phyloP scores from a whole-genome alignment of 2,888 invertebrate species.

The Alcis repandata region DNA sequence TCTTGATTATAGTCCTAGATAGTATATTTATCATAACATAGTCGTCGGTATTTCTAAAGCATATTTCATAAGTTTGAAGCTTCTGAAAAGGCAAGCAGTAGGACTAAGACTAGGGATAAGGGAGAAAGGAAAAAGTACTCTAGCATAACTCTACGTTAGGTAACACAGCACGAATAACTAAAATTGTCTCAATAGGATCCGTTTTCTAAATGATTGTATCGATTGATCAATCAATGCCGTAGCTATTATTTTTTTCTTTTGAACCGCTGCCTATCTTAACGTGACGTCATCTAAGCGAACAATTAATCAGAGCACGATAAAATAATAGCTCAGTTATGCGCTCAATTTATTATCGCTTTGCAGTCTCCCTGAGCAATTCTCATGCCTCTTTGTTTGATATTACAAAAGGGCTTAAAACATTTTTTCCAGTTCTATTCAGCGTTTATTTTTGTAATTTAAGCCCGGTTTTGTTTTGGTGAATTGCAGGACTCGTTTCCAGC shows the following conservation, averaged over 20 bases:
- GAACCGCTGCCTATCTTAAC: slow-evolving; percentile 39
- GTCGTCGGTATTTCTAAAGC: too few species aligned
- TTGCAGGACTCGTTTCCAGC: slow-evolving; percentile 41
- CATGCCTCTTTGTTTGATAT: slow-evolving; percentile 63
- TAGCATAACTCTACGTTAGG: too few species aligned
- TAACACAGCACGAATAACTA: too few species aligned
- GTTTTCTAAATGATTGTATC: neutral
- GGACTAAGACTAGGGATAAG: too few species aligned
- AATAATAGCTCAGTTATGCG: slow-evolving; percentile 60
- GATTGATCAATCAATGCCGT: neutral
- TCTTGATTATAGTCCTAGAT: too few species aligned
- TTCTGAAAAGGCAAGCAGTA: too few species aligned
- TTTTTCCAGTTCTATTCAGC: slow-evolving; percentile 48
- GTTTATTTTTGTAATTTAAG: slow-evolving; percentile 45
- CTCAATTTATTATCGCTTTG: slow-evolving; percentile 67
- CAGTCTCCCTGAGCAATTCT: slow-evolving; percentile 58
- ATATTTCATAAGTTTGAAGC: too few species aligned
- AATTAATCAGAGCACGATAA: slow-evolving; percentile 61
- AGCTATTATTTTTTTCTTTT: slow-evolving; percentile 31
- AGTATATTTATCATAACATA: too few species aligned
- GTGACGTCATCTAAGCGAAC: slow-evolving; percentile 49
- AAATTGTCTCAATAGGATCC: neutral
- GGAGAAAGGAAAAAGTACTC: too few species aligned
- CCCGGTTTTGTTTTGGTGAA: slow-evolving; percentile 44
- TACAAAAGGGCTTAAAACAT: slow-evolving; percentile 60